These are phyloP conservation scores for Pantherophis vulpinus DNA, from an alignment of 2,797 vertebrate species.

Conservation along the genomic window DNA sequence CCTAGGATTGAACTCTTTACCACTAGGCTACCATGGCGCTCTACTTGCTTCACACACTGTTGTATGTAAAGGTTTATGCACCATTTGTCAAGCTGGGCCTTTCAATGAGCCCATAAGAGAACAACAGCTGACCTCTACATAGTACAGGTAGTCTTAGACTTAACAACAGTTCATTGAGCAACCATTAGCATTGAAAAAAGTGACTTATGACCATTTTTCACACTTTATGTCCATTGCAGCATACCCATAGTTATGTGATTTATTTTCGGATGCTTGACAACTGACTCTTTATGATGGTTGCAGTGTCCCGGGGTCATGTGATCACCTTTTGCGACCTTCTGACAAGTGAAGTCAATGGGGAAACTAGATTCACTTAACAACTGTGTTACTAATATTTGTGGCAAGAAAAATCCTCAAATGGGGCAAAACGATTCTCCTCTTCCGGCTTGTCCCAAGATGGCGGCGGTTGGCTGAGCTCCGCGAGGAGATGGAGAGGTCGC, in stretches of 20 bases:
- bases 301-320: not conserved
- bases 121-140: not conserved
- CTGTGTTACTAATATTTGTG: not conserved
- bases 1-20: not conserved
- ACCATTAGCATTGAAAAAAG: not conserved
- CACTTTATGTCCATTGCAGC: not conserved
- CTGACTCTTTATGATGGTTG: not conserved
- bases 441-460: no score
- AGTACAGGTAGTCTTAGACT: not conserved
- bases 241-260: not conserved
- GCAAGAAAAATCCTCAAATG: not conserved
- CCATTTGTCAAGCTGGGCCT: not conserved
- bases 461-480: no score
- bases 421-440: no score
- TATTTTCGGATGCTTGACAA: not conserved
- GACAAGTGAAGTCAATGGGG: not conserved
- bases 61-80: not conserved
- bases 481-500: no score
- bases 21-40: not conserved
- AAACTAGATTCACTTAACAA: not conserved
- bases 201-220: not conserved
- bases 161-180: not conserved
- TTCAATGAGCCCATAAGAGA: not conserved
- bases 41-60: not conserved
- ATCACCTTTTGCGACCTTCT: not conserved